Conservation (phyloP, 2,113 vertebrate genomes). For the Channa maculata region DNA sequence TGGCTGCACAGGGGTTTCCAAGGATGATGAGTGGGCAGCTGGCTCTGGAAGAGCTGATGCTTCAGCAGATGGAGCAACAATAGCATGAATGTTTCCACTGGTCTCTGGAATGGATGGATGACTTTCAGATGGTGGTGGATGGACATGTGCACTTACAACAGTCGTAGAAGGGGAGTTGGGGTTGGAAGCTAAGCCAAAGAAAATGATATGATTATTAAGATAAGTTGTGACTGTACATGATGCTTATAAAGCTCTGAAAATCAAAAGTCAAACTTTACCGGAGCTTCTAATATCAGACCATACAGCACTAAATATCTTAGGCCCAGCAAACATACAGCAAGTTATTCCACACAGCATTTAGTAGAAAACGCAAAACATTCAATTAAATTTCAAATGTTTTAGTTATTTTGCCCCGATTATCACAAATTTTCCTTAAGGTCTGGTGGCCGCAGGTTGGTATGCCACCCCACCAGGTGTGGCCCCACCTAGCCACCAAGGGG, state of each 20-base stretch:
- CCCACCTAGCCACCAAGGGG: too few relatives aligned
- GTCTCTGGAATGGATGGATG: constrained; percentile 38
- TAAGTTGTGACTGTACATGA: background rate
- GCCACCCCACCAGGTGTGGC: too few relatives aligned
- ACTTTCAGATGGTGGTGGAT: constrained; percentile 55
- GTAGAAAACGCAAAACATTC: too few relatives aligned
- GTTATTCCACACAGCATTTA: background rate
- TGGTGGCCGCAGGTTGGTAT: too few relatives aligned
- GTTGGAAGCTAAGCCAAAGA: constrained; percentile 50
- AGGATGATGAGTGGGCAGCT: constrained; percentile 11
- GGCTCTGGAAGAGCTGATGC: constrained; percentile 21
- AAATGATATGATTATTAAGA: constrained; percentile 27
- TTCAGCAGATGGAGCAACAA: constrained; percentile 14
- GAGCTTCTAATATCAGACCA: too few relatives aligned
- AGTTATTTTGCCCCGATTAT: too few relatives aligned
- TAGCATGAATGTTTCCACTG: constrained; percentile 10
- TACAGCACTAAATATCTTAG: background rate
- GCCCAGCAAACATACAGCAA: background rate
- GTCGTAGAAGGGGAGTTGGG: constrained; percentile 44
- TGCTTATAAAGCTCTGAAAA: background rate
- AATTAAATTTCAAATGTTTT: too few relatives aligned
- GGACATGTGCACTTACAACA: constrained; percentile 67
- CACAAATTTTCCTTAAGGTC: too few relatives aligned
- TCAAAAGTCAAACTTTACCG: background rate
- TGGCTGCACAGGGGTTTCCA: background rate